Evolutionary conservation across 2,797 vertebrate species (phyloP), one percentile per base, ranked within the genome.

Genomic region (Buphagus erythrorhynchus): DNA sequence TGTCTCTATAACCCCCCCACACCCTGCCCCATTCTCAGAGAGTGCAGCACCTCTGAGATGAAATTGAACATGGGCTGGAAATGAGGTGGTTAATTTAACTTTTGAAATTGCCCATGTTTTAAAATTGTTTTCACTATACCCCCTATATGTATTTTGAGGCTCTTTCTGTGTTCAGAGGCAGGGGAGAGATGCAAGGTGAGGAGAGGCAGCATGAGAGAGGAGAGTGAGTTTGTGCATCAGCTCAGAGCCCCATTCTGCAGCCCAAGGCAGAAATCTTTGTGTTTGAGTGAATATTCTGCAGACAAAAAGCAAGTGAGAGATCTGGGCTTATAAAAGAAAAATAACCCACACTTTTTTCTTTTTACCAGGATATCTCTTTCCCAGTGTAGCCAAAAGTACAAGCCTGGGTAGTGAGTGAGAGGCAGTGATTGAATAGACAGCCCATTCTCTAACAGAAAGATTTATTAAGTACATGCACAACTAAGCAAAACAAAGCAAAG

Each of bases 381-480:
- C 8, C 19, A 11, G 29, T 1, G 11, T 24, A 43, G 21, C 35
- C 20, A 25, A 74, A 65, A 22, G 18, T 22, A 40, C 4, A 15
- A 62, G 29, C 21, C 21, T 15, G 57, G 24, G 15, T 3, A 46
- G 45, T 7, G 42, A 72, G 31, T 51, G 40, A 48, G 77, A 55
- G 45, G 35, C 0, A 0, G 22, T 0, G 0, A 96, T 4, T 61
- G 73, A 91, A 72, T 9, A 94, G 55, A 18, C 80, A 57, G 28
- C 11, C 2, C 17, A 11, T 94, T 40, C 42, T 88, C 85, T 81
- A 83, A 75, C 42, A 88, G 18, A n/a, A 5, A 65, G 5, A 12
- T 97, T 97, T 97, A 97, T 96, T 96, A 54, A 71, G 9, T 90
- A 35, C 4, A 3, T 72, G 69, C 40, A 88, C 35, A 88, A 20